Conservation (phyloP, 2,888 invertebrate genomes). For the Acronicta alni region DNA sequence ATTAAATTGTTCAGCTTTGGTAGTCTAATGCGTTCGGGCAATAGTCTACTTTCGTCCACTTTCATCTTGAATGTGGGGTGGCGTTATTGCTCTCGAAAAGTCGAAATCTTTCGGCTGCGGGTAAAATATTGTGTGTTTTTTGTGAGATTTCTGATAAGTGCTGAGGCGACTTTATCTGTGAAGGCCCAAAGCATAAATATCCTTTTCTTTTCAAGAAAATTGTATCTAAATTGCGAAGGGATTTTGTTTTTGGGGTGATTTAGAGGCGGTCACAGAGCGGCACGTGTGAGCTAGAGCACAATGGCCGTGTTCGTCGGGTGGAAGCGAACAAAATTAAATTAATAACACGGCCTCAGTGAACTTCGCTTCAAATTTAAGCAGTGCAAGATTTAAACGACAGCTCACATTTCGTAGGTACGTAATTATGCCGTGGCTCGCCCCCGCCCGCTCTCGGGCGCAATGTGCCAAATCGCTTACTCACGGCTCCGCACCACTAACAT, state of each 20-base stretch:
- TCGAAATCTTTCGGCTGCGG: slow-evolving; percentile 48
- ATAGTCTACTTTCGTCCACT: slow-evolving; percentile 58
- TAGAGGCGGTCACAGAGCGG: slow-evolving; percentile 43
- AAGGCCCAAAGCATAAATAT: slow-evolving; percentile 54
- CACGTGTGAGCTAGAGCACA: slow-evolving; percentile 51
- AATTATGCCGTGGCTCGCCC: slow-evolving; percentile 83
- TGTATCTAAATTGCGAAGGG: slow-evolving; percentile 47
- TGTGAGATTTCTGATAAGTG: slow-evolving; percentile 50
- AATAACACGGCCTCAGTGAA: slow-evolving; percentile 76
- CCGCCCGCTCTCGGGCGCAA: slow-evolving; percentile 77
- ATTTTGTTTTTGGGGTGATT: slow-evolving; percentile 52
- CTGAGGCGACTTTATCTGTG: slow-evolving; percentile 51
- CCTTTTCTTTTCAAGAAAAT: slow-evolving; percentile 49
- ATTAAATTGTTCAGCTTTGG: slow-evolving; percentile 88
- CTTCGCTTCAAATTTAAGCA: slow-evolving; percentile 85
- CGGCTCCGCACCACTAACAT: slow-evolving; percentile 74
- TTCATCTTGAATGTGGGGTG: slow-evolving; percentile 47
- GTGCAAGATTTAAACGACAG: slow-evolving; percentile 87
- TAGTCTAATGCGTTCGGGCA: slow-evolving; percentile 81
- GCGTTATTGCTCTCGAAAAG: slow-evolving; percentile 50
- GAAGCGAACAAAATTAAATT: slow-evolving; percentile 79
- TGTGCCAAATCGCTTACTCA: slow-evolving; percentile 88
- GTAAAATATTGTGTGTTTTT: slow-evolving; percentile 50
- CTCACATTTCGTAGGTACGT: slow-evolving; percentile 85
- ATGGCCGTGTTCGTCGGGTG: slow-evolving; percentile 55